Base-by-base conservation (phyloP, 2,797 vertebrate genomes). In the Pachyuromys duprasi region DNA sequence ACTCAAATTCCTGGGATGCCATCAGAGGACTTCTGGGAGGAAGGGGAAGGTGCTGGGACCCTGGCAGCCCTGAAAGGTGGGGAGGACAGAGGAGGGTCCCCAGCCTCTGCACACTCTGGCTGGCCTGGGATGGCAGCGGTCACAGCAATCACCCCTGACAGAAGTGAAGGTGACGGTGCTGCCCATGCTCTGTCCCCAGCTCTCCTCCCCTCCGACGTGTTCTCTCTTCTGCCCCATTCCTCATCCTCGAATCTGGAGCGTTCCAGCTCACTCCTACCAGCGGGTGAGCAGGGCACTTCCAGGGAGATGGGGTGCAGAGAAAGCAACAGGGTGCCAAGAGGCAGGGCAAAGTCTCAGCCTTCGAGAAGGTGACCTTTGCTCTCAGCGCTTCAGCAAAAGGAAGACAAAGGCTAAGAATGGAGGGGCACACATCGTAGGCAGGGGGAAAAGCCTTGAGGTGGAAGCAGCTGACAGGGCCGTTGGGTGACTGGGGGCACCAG, bases 131-230 rank as follows among this genome's bases (percentile, higher is more conserved):
- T 70, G 67, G 39, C 5, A 22, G 17, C 55, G 55, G 55, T 17
- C 45, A 1, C 1, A 28, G n/a, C 11, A 1, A 49, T 78, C 42
- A 15, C 8, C 14, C 2, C 60, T 4, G 33, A 75, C 14, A 24
- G 72, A 18, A 74, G 86, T 24, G 22, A 53, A 88, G n/a, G 36
- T 8, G 4, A 2, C 15, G 31, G 5, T 67, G 14, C 7, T 55
- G 39, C 76, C 39, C 57, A 60, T 67, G 90, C 45, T n/a, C 65
- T 3, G 28, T 8, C 39, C 36, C 24, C 3, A 0, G 0, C 36
- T 15, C 11, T 2, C 3, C 3, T 33, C 8, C 53, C 26, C 11
- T 42, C 14, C 5, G 0, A 39, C 26, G 8, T 18, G 36, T 12
- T 69, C 49, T 80, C 31, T 33, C 62, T 28, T 20, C 53, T n/a